Evolutionary conservation across 2,888 invertebrate genomes (phyloP).

Genomic region (Elegia similella): DNA sequence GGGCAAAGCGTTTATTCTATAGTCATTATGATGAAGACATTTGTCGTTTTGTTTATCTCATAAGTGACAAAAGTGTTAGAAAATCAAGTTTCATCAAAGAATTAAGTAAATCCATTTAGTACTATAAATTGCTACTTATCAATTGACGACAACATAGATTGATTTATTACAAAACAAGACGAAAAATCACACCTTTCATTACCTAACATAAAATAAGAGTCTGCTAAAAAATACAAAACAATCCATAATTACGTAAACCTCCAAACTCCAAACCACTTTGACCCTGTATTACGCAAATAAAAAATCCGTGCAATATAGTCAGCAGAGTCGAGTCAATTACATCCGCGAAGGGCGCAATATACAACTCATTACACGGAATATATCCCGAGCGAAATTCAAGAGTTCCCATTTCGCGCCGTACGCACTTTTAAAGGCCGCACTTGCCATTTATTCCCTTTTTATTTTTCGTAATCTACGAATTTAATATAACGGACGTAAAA

Average conservation of each 20-base stretch:
- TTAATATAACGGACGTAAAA: conserved; percentile 67
- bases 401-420: conserved; percentile 48
- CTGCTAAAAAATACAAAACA: background rate
- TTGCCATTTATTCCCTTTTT: conserved; percentile 68
- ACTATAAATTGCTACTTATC: no score
- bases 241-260: background rate
- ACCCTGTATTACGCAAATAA: conserved; percentile 1
- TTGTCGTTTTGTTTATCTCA: no score
- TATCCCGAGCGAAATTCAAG: conserved; percentile 43
- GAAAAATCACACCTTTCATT: no score
- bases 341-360: conserved; percentile 43
- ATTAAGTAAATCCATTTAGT: no score
- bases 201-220: background rate
- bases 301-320: conserved; percentile 37
- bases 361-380: conserved; percentile 57
- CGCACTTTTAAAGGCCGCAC: conserved; percentile 59
- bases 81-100: no score
- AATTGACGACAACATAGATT: no score
- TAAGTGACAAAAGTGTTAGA: no score
- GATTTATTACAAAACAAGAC: no score
- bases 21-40: no score
- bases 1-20: no score
- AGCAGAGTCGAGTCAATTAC: conserved; percentile 53
- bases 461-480: conserved; percentile 69
- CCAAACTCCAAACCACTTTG: background rate